Base-by-base conservation (phyloP, 30 jellyfish, hydroid and myxozoan genomes). In the Calvadosia cruxmelitensis region DNA sequence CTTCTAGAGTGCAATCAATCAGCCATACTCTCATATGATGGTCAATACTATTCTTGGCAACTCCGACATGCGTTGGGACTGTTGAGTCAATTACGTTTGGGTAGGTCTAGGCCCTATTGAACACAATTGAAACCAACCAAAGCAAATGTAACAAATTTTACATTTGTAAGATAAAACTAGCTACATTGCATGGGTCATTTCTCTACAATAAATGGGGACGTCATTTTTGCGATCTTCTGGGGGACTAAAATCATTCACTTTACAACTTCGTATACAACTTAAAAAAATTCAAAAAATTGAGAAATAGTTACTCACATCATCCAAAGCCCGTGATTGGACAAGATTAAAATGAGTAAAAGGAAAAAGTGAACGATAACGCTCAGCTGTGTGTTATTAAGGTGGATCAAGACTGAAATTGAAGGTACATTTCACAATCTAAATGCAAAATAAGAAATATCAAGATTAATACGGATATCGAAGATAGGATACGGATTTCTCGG, bases 241-340 rank as follows among this genome's bases (percentile, higher is more conserved):
- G n/a, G n/a, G n/a, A n/a, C n/a, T n/a, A 25, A 29, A 64, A 26
- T 25, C 24, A 25, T 13, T 0, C 0, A 30, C 20, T 13, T 25
- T 57, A 57, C 31, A 0, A 13, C 67, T 13, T 24, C 25, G 0
- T 30, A n/a, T 16, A 0, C 36, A 27, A 0, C 33, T n/a, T 15
- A 7, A 42, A 33, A 35, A 12, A 24, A 5, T 42, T 42, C 10
- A 42, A 42, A 57, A 5, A 57, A 57, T 12, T 5, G 7, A 57
- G 24, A 5, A 7, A 57, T 57, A 5, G 29, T 34, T 67, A 32
- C 93, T 72, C 73, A 89, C 98, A 31, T 82, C 87, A 42, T 89
- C 93, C 66, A 89, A 89, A 26, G 78, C 92, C 66, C 82, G 78
- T 29, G 98, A 81, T 35, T 89, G 98, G 51, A 89, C 80, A 1